These are phyloP conservation scores for Chaetops frenatus DNA, from an alignment of 2,113 vertebrate genomes.

Conservation along the genomic window DNA sequence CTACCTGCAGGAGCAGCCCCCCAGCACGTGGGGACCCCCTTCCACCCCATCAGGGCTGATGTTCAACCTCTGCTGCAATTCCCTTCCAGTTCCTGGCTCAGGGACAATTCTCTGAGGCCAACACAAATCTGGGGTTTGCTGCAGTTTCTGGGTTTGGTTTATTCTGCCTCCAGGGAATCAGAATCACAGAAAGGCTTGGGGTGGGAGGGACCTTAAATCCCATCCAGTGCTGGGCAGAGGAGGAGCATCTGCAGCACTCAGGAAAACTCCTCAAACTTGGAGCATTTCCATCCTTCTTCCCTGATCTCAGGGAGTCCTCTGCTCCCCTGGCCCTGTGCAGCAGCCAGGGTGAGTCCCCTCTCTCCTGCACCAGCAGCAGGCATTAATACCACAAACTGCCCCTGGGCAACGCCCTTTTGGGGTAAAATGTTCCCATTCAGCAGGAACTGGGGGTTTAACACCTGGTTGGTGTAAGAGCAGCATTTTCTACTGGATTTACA, in stretches of 20 bases:
- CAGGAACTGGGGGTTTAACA: not conserved
- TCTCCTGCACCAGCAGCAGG: not conserved
- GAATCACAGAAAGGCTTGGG: not conserved
- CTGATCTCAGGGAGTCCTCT: not conserved
- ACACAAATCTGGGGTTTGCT: not conserved
- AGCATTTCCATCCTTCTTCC: not conserved
- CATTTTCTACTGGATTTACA: not conserved
- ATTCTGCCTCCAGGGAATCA: not conserved
- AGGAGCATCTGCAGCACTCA: not conserved
- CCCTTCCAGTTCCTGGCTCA: not conserved
- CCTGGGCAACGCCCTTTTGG: fast-evolving
- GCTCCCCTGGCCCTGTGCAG: not conserved
- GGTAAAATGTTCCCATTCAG: not conserved
- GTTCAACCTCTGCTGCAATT: not conserved
- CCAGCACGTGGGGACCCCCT: not conserved
- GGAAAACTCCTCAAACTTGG: not conserved
- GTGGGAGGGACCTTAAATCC: fast-evolving
- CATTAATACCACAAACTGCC: not conserved
- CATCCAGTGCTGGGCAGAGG: not conserved
- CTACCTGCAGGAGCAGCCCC: not conserved
- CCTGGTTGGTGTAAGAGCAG: not conserved
- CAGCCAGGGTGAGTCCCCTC: not conserved
- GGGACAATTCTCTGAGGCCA: not conserved
- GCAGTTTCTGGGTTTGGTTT: not conserved
- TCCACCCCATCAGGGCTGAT: not conserved